These are phyloP conservation scores for Drosophila austrosaltans DNA, from an alignment of 2,888 invertebrate species.

Conservation along the genomic window DNA sequence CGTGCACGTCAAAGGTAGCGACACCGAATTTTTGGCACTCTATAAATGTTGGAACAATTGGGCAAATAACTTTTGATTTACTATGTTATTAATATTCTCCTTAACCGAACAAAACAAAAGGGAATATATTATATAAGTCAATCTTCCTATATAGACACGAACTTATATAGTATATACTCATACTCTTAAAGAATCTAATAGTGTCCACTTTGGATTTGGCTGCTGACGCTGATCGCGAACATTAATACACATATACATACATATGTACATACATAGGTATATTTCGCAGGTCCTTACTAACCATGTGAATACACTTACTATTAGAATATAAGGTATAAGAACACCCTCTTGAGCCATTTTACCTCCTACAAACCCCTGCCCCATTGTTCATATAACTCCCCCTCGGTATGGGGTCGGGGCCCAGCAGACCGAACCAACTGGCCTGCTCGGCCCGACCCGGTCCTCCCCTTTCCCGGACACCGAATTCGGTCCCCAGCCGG, in stretches of 20 bases:
- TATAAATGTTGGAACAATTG: not conserved
- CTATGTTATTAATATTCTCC: no score
- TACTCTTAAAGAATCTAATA: no score
- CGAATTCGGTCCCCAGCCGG: slow-evolving; percentile 51
- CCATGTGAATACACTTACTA: no score
- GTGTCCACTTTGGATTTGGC: no score
- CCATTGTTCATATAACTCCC: slow-evolving; percentile 40
- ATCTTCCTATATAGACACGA: no score
- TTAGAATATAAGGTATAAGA: no score
- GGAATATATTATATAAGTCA: no score
- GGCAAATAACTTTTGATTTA: no score
- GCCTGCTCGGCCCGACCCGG: slow-evolving; percentile 9
- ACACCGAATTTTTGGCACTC: not conserved
- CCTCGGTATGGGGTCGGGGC: slow-evolving; percentile 24
- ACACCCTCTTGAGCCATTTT: not conserved
- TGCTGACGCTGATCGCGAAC: no score
- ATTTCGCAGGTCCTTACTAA: not conserved
- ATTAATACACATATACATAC: no score
- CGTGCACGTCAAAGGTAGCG: not conserved
- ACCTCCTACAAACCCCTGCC: slow-evolving; percentile 53
- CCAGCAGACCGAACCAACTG: slow-evolving; percentile 11
- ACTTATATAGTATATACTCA: no score
- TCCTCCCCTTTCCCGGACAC: slow-evolving; percentile 25
- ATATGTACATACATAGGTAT: not conserved
- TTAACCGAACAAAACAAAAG: no score